Evolutionary conservation across 2,888 invertebrate genomes (phyloP), one percentile per base, ranked within the genome.

Genomic region (Apotomis betuletana): DNA sequence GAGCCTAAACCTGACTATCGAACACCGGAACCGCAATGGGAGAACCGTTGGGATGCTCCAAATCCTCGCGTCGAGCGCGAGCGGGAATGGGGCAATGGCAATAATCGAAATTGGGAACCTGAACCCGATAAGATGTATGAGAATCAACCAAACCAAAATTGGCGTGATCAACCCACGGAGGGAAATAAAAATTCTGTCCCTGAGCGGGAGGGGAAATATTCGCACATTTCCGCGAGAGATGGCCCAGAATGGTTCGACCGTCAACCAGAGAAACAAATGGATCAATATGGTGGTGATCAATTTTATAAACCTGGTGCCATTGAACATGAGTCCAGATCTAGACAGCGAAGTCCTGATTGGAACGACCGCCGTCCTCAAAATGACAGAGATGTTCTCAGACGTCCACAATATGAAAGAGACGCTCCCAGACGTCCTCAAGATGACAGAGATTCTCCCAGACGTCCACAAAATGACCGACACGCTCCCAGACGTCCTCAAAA

Each of bases 21-120:
- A 4, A 41, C 10, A 1, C 15, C 46, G 8, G 65, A 70, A 5
- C 51, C 67, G 10, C 49, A 44, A 15, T 57, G 67, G 67, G 51
- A 61, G 6, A 52, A 27, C 3, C 70, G 60, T 12, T 68, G 67
- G 67, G 58, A 67, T n/a, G 67, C 67, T 3, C 57, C 57, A 27
- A 52, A 63, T 36, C 41, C 58, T 41, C 58, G n/a, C 3, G 6
- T 55, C 10, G 52, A 64, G 41, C 51, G 15, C 8, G 44, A 67
- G 5, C 57, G n/a, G 4, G 12, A 36, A 12, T 67, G 62, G 71
- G 12, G 8, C 44, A 12, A 67, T 44, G 57, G 36, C 12, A 57
- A 62, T 5, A 61, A 51, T 0, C 44, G 44, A 5, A 38, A 27
- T 62, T 58, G 67, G 67, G 12, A 71, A 6, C 62, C 62, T 0